A percentile compares a stretch with the other conserved stretches of the same genome.
Evolutionary conservation across 1,140 invertebrate genomes (phyloP).

Genomic region (Palaemon carinicauda): DNA sequence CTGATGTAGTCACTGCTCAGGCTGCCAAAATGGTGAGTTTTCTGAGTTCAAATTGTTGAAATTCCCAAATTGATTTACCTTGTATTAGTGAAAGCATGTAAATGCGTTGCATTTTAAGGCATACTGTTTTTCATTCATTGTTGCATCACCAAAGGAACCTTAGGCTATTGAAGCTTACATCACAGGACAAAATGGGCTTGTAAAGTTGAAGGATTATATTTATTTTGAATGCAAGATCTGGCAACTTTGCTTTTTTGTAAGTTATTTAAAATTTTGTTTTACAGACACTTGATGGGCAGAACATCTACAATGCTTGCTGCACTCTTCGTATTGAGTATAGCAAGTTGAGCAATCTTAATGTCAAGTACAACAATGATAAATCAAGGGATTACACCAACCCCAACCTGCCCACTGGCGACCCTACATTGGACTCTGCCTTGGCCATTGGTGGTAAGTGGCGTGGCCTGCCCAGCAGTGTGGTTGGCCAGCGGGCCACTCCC

Average conservation of each 20-base stretch:
- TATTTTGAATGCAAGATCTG: too few species aligned
- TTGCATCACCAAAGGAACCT: too few species aligned
- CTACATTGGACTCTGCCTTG: constrained; percentile 72
- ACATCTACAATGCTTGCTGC: constrained; percentile 99
- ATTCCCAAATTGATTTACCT: too few species aligned
- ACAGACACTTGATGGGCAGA: constrained; percentile 94
- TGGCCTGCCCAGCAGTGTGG: constrained; percentile 38
- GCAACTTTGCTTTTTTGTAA: not conserved
- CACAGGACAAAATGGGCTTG: not conserved
- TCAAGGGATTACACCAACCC: constrained; percentile 99
- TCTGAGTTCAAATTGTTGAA: not conserved
- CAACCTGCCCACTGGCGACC: constrained; percentile 91
- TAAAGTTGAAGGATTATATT: too few species aligned
- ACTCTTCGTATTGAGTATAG: constrained; percentile 99
- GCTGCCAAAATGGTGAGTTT: constrained; percentile 89
- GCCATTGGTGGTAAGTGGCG: constrained; percentile 66
- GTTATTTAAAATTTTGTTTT: constrained; percentile 59
- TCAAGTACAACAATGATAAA: constrained; percentile 99
- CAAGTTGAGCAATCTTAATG: constrained; percentile 96
- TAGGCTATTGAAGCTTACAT: too few species aligned
- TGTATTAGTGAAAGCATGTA: too few species aligned
- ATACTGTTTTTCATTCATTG: too few species aligned
- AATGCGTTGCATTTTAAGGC: too few species aligned
- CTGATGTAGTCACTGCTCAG: constrained; percentile 94
- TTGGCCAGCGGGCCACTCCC: constrained; percentile 33